Conservation (phyloP, 37 sponge, comb jelly and placozoan species). For the Geodia barretti region DNA sequence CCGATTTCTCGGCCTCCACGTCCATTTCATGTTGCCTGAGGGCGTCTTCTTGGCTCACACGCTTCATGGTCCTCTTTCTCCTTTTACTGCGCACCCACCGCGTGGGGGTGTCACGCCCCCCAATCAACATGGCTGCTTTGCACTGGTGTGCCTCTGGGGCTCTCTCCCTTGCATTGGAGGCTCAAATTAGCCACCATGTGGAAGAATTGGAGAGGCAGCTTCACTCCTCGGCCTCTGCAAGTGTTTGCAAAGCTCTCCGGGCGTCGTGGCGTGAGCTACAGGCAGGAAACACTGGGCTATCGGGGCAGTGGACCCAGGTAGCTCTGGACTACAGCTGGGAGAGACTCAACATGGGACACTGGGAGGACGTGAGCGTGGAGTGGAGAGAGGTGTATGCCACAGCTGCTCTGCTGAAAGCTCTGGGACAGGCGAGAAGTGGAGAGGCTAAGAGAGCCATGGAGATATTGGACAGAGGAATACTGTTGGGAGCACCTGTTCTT, state of each 20-base stretch:
- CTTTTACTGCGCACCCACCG: background rate
- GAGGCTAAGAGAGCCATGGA: constrained; percentile 46
- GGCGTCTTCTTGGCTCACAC: constrained; percentile 4
- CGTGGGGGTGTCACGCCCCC: background rate
- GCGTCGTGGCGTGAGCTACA: background rate
- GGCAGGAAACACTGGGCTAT: background rate
- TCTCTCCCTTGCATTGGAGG: background rate
- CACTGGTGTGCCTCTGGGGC: background rate
- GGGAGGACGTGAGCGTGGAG: constrained; percentile 80
- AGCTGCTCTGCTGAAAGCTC: constrained; percentile 57
- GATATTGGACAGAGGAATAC: constrained; percentile 78
- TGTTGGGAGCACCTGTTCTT: constrained; percentile 91
- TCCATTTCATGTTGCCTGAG: background rate
- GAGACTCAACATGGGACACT: constrained; percentile 83
- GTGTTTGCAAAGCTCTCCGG: background rate
- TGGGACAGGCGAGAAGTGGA: background rate
- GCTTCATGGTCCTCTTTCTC: constrained; percentile 2
- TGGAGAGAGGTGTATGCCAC: constrained; percentile 79
- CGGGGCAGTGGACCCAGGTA: constrained; percentile 14
- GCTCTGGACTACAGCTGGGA: constrained; percentile 85
- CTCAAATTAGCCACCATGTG: background rate
- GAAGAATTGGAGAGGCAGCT: background rate
- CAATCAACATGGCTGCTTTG: background rate
- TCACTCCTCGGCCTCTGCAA: background rate
- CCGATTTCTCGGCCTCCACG: constrained; percentile 9